A percentile compares a stretch with the other conserved stretches of the same genome.
Evolutionary conservation across 2,797 vertebrate species (phyloP).

Genomic region (Malacoraja senta): DNA sequence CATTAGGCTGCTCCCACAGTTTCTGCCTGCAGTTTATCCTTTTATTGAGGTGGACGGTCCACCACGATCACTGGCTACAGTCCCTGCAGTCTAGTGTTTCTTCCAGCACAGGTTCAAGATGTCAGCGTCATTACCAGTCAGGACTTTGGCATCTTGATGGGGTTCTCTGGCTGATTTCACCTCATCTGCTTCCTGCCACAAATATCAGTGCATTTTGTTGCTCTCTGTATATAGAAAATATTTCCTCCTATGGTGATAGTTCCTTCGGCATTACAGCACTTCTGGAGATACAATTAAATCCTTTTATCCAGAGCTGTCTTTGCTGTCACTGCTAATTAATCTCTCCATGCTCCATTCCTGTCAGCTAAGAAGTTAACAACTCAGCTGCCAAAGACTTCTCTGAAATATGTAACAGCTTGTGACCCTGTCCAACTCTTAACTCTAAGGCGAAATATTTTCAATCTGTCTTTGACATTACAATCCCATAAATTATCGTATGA

Average conservation of each 20-base stretch:
- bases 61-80: neutral
- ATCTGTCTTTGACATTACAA: neutral
- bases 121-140: neutral
- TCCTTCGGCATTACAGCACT: neutral
- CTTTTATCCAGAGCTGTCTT: neutral
- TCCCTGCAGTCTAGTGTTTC: neutral
- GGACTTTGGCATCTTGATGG: neutral
- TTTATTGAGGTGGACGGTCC: neutral
- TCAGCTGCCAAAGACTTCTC: neutral
- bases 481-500: neutral
- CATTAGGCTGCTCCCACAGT: neutral
- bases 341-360: neutral
- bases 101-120: neutral
- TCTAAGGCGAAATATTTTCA: neutral
- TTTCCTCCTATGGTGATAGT: neutral
- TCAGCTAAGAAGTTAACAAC: neutral
- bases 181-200: neutral
- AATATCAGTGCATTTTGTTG: neutral
- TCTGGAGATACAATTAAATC: neutral
- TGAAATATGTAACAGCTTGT: neutral
- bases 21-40: neutral
- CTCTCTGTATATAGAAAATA: neutral
- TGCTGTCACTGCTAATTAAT: neutral
- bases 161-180: neutral
- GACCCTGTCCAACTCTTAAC: neutral